A percentile compares a stretch with the other conserved stretches of the same genome.
These are phyloP conservation scores for Hoplodrina ambigua DNA, from an alignment of 2,888 invertebrate species.

Conservation along the genomic window DNA sequence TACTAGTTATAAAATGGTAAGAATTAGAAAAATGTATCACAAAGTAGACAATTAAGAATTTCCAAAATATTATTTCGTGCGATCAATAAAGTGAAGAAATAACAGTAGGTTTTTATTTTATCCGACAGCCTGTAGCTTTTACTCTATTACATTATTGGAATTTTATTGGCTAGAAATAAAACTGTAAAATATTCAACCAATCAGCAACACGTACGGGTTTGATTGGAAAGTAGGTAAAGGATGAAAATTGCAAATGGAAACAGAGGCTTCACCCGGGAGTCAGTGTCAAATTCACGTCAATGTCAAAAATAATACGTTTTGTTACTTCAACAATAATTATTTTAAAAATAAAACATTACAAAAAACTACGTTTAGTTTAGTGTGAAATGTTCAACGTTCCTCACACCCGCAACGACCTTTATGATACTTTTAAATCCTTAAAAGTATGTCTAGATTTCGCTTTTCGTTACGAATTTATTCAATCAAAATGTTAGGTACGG, in stretches of 20 bases:
- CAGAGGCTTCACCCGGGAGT: neutral
- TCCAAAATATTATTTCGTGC: constrained; percentile 33
- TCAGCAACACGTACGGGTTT: neutral
- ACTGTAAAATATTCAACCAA: neutral
- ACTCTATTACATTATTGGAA: accelerated
- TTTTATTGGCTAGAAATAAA: constrained; percentile 23
- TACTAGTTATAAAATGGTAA: neutral
- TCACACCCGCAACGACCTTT: neutral
- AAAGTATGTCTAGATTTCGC: neutral
- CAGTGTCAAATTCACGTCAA: constrained; percentile 25
- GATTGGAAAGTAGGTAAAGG: accelerated
- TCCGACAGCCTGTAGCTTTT: accelerated
- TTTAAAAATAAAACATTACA: neutral
- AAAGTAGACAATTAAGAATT: constrained; percentile 8
- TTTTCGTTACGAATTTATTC: no score
- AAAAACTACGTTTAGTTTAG: no score
- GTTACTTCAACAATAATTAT: neutral
- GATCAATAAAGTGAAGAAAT: constrained; percentile 41
- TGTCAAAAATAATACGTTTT: constrained; percentile 16
- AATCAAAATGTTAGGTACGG: no score
- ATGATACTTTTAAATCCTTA: neutral
- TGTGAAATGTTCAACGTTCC: no score
- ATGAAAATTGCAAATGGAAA: constrained; percentile 9
- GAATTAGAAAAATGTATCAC: neutral
- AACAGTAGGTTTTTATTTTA: constrained; percentile 17